A percentile compares a stretch with the other conserved stretches of the same genome.
Conservation (phyloP, 2,797 vertebrate genomes). For the Pipistrellus pipistrellus region DNA sequence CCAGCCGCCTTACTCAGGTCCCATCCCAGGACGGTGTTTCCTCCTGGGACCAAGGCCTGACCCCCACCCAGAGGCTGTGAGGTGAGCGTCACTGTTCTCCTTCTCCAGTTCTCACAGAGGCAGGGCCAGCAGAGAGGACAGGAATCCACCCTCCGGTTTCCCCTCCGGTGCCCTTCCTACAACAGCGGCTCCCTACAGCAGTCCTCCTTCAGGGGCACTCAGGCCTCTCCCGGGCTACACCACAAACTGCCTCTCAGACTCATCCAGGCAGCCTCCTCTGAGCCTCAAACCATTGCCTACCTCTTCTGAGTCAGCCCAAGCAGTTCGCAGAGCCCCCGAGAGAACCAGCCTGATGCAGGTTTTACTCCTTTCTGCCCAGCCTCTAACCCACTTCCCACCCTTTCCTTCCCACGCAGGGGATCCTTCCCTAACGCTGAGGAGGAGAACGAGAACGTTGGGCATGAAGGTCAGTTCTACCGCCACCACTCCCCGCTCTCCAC, state of each 20-base stretch:
- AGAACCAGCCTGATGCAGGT: background rate
- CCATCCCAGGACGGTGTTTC: background rate
- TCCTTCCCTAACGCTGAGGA: background rate
- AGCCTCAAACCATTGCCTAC: background rate
- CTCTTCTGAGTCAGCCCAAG: background rate
- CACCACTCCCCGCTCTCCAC: background rate
- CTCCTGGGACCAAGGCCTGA: background rate
- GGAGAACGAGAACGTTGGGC: background rate
- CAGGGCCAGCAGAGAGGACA: background rate
- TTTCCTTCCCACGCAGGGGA: slow-evolving; percentile 29
- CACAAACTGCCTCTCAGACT: background rate
- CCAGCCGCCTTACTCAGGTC: background rate
- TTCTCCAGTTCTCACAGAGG: background rate
- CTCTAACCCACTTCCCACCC: background rate
- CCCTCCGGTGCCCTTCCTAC: background rate
- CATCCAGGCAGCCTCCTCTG: background rate
- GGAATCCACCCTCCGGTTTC: background rate
- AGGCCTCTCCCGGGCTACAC: background rate
- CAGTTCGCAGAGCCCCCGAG: background rate
- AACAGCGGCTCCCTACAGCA: background rate
- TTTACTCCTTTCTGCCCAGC: background rate
- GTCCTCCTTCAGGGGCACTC: background rate
- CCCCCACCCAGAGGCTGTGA: background rate
- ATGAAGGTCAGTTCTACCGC: background rate
- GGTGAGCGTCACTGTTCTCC: background rate